Evolutionary conservation across 2,888 invertebrate genomes (phyloP).

Genomic region (Cantharis lateralis): DNA sequence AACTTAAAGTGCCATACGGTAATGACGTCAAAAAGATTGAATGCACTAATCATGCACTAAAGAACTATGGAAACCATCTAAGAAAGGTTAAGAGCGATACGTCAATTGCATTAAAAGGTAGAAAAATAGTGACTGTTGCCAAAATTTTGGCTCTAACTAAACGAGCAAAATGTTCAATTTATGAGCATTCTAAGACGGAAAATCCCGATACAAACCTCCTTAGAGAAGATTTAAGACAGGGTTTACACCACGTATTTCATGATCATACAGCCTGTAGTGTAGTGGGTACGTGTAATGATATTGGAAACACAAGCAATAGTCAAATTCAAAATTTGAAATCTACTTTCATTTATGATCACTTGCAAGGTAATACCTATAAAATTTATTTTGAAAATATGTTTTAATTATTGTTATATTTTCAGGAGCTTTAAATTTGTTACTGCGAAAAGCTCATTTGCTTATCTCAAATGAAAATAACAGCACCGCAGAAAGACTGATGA

Average conservation of each 20-base stretch:
- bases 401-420: not conserved
- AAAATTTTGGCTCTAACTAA: not conserved
- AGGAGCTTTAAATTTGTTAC: not conserved
- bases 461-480: slow-evolving; percentile 16
- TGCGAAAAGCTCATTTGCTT: slow-evolving; percentile 6
- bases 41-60: slow-evolving; percentile 5
- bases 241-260: slow-evolving; percentile 4
- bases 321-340: not conserved
- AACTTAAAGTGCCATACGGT: slow-evolving; percentile 2
- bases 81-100: slow-evolving; percentile 1
- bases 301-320: not conserved
- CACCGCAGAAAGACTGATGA: slow-evolving; percentile 15
- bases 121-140: not conserved
- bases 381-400: not conserved
- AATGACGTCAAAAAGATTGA: not conserved
- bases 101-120: not conserved
- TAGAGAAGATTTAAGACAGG: not conserved
- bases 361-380: not conserved
- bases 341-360: too few species aligned
- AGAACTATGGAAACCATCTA: slow-evolving; percentile 5
- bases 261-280: not conserved
- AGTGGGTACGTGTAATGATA: not conserved
- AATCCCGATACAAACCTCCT: not conserved
- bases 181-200: not conserved
- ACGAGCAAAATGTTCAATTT: slow-evolving; percentile 6